phyloP scores from a whole-genome alignment of 2,797 vertebrate species.

The Varecia variegata region DNA sequence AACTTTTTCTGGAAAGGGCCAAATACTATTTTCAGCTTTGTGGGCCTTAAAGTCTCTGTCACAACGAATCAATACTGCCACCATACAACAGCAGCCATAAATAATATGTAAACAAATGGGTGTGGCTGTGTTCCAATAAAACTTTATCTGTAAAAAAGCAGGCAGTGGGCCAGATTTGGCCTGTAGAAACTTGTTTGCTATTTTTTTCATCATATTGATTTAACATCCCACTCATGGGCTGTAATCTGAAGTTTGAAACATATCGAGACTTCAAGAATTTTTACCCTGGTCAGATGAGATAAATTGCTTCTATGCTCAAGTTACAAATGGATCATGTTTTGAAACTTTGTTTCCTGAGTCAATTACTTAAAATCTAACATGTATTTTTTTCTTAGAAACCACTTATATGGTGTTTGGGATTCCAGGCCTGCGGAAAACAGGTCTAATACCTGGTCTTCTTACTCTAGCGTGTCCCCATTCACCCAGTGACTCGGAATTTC shows the following conservation, averaged over 20 bases:
- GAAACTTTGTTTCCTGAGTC: neutral
- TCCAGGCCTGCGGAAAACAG: neutral
- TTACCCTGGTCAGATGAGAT: neutral
- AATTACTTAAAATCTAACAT: neutral
- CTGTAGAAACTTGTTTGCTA: neutral
- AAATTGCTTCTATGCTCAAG: neutral
- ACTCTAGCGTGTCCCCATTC: neutral
- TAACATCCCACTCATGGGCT: neutral
- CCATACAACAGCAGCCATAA: neutral
- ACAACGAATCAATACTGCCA: neutral
- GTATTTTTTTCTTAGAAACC: neutral
- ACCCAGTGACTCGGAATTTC: neutral
- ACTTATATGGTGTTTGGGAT: neutral
- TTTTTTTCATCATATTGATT: neutral
- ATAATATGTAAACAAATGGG: neutral
- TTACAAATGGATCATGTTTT: neutral
- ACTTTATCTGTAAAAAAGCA: conserved; percentile 6
- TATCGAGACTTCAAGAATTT: neutral
- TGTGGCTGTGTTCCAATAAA: neutral
- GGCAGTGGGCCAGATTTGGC: neutral
- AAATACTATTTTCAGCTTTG: neutral
- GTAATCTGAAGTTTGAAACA: neutral
- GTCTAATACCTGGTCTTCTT: neutral
- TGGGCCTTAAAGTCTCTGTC: neutral
- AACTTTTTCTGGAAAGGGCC: neutral